Conservation (phyloP, 2,113 vertebrate species). For the Mobula hypostoma region DNA sequence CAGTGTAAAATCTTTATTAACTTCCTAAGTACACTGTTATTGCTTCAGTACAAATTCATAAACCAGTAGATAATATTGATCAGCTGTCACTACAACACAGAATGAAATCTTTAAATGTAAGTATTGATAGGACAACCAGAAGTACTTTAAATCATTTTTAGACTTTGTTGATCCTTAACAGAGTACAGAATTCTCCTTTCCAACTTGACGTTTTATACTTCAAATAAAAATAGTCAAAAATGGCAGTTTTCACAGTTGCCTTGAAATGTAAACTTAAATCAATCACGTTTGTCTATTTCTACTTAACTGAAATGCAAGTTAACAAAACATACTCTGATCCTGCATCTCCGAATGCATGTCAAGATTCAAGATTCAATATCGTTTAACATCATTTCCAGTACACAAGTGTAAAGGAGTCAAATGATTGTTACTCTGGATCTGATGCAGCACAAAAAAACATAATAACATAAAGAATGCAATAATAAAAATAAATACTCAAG, state of each 20-base stretch:
- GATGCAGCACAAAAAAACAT: no score
- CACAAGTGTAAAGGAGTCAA: no score
- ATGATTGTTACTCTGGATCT: no score
- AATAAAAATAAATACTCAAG: no score
- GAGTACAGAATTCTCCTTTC: constrained; percentile 21
- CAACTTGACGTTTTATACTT: constrained; percentile 29
- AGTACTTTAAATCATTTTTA: constrained; percentile 36
- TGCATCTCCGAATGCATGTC: constrained; percentile 16
- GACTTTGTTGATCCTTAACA: constrained; percentile 29
- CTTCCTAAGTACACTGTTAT: constrained; percentile 36
- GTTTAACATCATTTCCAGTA: no score
- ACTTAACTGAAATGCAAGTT: background rate
- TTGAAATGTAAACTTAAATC: constrained; percentile 1
- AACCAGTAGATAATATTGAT: constrained; percentile 37
- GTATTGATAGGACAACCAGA: constrained; percentile 27
- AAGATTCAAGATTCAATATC: background rate
- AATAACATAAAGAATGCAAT: no score
- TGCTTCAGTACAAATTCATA: constrained; percentile 37
- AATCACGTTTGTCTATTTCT: constrained; percentile 9
- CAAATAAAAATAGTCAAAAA: constrained; percentile 1
- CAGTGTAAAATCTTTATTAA: constrained; percentile 36
- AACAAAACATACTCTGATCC: background rate
- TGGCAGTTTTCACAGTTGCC: constrained; percentile 8
- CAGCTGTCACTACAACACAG: constrained; percentile 35
- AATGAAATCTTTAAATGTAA: constrained; percentile 36